phyloP scores from a whole-genome alignment of 2,888 invertebrate species.

The Trypoxylon attenuatum region DNA sequence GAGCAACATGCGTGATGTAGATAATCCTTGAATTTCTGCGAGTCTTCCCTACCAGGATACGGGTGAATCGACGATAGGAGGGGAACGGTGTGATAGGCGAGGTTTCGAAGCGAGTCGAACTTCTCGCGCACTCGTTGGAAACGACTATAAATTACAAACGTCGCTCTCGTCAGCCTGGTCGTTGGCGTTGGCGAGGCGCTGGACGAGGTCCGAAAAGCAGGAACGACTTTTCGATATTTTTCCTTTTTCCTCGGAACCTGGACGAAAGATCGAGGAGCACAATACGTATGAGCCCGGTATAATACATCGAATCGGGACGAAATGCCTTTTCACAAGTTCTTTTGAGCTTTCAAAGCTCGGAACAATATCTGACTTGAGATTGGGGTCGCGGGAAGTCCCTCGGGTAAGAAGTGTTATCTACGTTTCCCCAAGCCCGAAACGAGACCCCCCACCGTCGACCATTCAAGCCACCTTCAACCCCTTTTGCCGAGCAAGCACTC shows the following conservation, averaged over 20 bases:
- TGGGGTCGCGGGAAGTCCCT: conserved; percentile 67
- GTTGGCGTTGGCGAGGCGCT: too few relatives aligned
- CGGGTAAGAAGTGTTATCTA: conserved; percentile 70
- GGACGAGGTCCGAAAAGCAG: conserved; percentile 15
- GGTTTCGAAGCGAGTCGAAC: background rate
- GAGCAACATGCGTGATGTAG: conserved; percentile 3
- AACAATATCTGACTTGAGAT: conserved; percentile 72
- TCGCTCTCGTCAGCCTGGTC: conserved; percentile 36
- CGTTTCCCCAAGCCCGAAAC: conserved; percentile 64
- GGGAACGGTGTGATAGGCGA: too few relatives aligned
- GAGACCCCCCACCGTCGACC: conserved; percentile 49
- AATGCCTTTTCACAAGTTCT: conserved; percentile 68
- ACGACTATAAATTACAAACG: conserved; percentile 52
- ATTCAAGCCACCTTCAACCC: conserved; percentile 52
- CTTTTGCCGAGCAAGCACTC: conserved; percentile 59
- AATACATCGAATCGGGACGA: conserved; percentile 65
- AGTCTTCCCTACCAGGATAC: background rate
- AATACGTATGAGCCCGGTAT: conserved; percentile 60
- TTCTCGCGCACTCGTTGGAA: background rate
- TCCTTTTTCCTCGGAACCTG: conserved; percentile 38
- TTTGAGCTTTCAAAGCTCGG: conserved; percentile 70
- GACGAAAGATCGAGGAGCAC: conserved; percentile 51
- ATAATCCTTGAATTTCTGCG: conserved; percentile 19
- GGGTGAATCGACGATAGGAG: too few relatives aligned
- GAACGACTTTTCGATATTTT: conserved; percentile 43